Conservation (phyloP, 2,888 invertebrate genomes). For the Iphiclides podalirius region DNA sequence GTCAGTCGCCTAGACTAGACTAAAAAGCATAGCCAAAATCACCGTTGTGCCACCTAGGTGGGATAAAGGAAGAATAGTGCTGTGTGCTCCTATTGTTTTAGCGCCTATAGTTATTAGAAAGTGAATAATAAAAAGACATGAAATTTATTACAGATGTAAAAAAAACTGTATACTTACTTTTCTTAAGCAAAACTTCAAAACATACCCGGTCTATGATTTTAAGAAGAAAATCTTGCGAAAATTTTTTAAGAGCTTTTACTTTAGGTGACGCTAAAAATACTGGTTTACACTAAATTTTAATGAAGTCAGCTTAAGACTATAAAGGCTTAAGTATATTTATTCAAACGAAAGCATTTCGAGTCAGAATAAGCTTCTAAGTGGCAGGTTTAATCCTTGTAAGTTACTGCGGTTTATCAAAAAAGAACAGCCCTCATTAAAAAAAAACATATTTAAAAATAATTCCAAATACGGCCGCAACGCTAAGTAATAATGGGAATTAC, state of each 20-base stretch:
- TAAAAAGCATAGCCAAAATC: too few relatives aligned
- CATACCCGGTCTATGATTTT: too few relatives aligned
- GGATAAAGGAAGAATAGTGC: too few relatives aligned
- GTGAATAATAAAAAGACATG: too few relatives aligned
- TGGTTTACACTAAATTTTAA: neutral
- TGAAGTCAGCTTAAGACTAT: neutral
- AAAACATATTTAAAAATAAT: slow-evolving; percentile 34
- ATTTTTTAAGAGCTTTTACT: neutral
- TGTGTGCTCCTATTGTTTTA: too few relatives aligned
- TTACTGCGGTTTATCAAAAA: slow-evolving; percentile 22
- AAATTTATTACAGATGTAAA: too few relatives aligned
- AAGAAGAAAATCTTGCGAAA: neutral
- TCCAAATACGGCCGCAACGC: slow-evolving; percentile 47
- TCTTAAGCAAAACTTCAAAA: too few relatives aligned
- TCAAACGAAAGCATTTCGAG: neutral
- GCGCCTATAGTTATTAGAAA: too few relatives aligned
- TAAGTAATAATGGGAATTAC: slow-evolving; percentile 67
- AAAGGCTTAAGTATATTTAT: neutral
- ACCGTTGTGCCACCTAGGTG: too few relatives aligned
- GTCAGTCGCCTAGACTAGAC: too few relatives aligned
- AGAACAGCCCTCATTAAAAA: slow-evolving; percentile 27
- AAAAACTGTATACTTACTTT: too few relatives aligned
- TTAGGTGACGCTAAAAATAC: neutral
- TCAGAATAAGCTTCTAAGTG: slow-evolving; percentile 15
- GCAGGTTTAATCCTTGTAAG: slow-evolving; percentile 15